Evolutionary conservation across 2,888 invertebrate species (phyloP).

Genomic region (Cheilosia soror): DNA sequence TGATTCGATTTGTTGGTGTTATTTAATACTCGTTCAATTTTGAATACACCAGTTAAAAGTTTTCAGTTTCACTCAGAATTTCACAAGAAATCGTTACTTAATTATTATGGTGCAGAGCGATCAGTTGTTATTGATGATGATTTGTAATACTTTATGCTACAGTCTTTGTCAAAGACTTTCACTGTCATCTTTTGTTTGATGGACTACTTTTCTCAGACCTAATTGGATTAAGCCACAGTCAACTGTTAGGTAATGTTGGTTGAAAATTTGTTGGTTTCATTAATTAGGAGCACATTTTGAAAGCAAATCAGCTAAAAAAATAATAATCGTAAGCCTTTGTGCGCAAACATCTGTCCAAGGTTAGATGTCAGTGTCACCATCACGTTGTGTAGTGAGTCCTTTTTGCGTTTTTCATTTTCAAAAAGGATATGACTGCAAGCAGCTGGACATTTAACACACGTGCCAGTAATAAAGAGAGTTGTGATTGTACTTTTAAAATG

Average conservation of each 20-base stretch:
- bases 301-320: neutral
- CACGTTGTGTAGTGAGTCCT: slow-evolving; percentile 6
- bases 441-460: slow-evolving; percentile 64
- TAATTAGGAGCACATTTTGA: slow-evolving; percentile 10
- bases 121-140: slow-evolving; percentile 21
- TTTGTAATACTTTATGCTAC: neutral
- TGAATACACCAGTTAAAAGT: slow-evolving; percentile 8
- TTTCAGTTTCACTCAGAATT: slow-evolving; percentile 39
- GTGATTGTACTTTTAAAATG: slow-evolving; percentile 22
- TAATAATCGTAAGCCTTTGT: neutral
- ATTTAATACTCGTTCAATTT: slow-evolving; percentile 20
- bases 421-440: slow-evolving; percentile 40
- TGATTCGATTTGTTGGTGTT: slow-evolving; percentile 19
- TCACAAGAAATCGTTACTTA: slow-evolving; percentile 39
- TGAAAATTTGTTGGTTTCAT: slow-evolving; percentile 18
- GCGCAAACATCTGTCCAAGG: slow-evolving; percentile 63
- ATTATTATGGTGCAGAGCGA: slow-evolving; percentile 29
- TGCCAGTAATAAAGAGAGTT: slow-evolving; percentile 58
- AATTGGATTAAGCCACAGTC: slow-evolving; percentile 45
- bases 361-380: neutral
- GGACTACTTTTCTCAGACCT: slow-evolving; percentile 27
- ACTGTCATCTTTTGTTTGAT: slow-evolving; percentile 55
- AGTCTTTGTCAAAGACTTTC: slow-evolving; percentile 46
- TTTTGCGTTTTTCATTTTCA: slow-evolving; percentile 8
- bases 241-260: slow-evolving; percentile 23